Conservation (phyloP, 1,140 invertebrate genomes). For the Ephestia elutella region DNA sequence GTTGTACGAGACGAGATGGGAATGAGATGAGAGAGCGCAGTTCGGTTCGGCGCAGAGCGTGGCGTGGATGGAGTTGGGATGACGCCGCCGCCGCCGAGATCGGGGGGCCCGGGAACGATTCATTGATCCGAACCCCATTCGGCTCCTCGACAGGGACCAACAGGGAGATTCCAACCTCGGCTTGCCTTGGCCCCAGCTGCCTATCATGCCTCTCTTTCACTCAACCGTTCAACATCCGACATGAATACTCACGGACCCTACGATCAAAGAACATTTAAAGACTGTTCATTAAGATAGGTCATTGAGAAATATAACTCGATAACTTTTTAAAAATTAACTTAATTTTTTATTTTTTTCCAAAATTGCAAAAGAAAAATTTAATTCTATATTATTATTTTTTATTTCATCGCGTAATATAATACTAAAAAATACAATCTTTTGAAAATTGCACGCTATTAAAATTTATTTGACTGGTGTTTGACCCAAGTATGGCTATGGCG, state of each 20-base stretch:
- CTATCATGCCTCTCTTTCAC: slow-evolving; percentile 30
- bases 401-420: no score
- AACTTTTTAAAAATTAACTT: no score
- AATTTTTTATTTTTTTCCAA: no score
- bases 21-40: slow-evolving; percentile 26
- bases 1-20: slow-evolving; percentile 12
- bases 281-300: no score
- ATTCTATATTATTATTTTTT: no score
- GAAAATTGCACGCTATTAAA: no score
- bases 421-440: no score
- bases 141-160: slow-evolving; percentile 52
- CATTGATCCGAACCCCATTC: slow-evolving; percentile 73
- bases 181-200: slow-evolving; percentile 14
- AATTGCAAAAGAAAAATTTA: no score
- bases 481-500: no score
- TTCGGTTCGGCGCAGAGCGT: slow-evolving; percentile 24
- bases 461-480: no score
- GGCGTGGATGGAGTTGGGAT: slow-evolving; percentile 48
- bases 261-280: neutral
- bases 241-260: neutral
- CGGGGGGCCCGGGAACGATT: slow-evolving; percentile 62
- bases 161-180: slow-evolving; percentile 22
- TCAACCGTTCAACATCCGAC: slow-evolving; percentile 29
- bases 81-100: slow-evolving; percentile 32
- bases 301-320: no score